These are phyloP conservation scores for Scolanthus callimorphus DNA, from an alignment of 92 coral and sea anemone species.

Conservation along the genomic window DNA sequence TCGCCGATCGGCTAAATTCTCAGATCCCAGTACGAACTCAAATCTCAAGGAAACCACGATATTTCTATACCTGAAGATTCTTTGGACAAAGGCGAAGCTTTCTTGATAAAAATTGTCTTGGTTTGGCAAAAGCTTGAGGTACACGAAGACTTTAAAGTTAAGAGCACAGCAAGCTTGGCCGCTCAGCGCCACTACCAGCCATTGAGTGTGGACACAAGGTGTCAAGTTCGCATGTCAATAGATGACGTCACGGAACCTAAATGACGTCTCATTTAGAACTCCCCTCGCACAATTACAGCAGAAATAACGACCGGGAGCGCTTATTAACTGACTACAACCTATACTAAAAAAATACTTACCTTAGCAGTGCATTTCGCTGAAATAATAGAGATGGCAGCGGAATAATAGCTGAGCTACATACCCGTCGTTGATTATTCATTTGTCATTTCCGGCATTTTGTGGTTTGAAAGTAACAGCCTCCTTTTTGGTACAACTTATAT, in stretches of 20 bases:
- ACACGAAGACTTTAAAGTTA: constrained; percentile 14
- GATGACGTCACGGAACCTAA: constrained; percentile 28
- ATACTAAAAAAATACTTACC: too few relatives aligned
- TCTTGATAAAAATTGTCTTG: constrained; percentile 8
- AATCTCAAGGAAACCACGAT: neutral
- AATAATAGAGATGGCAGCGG: too few relatives aligned
- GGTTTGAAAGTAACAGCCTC: too few relatives aligned
- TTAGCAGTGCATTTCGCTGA: too few relatives aligned
- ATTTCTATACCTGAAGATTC: constrained; percentile 12
- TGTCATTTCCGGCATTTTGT: too few relatives aligned
- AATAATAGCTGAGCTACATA: too few relatives aligned
- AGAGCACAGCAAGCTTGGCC: constrained; percentile 22
- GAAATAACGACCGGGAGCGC: too few relatives aligned
- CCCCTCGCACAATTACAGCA: constrained; percentile 16
- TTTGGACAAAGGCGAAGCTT: constrained; percentile 10
- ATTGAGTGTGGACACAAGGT: constrained; percentile 40
- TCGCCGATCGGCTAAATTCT: constrained; percentile 14
- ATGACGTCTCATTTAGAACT: constrained; percentile 41
- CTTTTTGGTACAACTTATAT: too few relatives aligned
- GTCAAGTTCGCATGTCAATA: constrained; percentile 46
- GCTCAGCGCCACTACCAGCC: constrained; percentile 30
- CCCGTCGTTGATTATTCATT: too few relatives aligned
- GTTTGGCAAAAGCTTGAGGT: constrained; percentile 6
- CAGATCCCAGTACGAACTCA: neutral
- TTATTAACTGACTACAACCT: too few relatives aligned